Evolutionary conservation across 2,888 invertebrate genomes (phyloP).

Genomic region (Blomia tropicalis): DNA sequence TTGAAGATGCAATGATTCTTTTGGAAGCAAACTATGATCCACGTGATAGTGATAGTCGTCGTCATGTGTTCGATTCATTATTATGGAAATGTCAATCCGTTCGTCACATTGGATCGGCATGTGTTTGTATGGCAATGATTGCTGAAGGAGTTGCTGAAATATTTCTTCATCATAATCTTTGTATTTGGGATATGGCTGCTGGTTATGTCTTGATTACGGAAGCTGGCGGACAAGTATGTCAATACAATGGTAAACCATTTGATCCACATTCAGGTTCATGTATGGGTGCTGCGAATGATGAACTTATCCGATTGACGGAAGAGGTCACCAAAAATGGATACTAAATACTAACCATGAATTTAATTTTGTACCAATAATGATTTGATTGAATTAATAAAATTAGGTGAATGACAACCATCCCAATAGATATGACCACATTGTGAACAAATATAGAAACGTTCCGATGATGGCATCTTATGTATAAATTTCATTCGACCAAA

Average conservation of each 20-base stretch:
- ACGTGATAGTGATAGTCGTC: background rate
- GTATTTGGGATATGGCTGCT: conserved; percentile 14
- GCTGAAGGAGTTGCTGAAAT: background rate
- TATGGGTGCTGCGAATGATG: background rate
- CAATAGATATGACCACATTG: conserved; percentile 59
- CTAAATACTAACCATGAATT: too few relatives aligned
- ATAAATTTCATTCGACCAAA: conserved; percentile 28
- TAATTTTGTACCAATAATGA: too few relatives aligned
- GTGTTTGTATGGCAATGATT: background rate
- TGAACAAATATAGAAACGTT: conserved; percentile 51
- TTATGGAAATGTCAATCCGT: background rate
- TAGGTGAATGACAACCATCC: conserved; percentile 42
- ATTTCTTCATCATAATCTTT: background rate
- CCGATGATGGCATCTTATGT: conserved; percentile 38
- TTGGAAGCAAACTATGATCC: background rate
- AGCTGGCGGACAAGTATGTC: background rate
- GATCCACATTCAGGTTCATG: background rate
- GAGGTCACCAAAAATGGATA: too few relatives aligned
- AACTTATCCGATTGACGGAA: too few relatives aligned
- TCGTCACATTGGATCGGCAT: background rate
- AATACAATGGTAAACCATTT: background rate
- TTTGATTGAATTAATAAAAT: conserved; percentile 18
- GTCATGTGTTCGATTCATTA: background rate
- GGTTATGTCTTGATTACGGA: conserved; percentile 3
- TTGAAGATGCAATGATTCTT: background rate